These are phyloP conservation scores for Actias luna DNA, from an alignment of 2,888 invertebrate genomes.

Conservation along the genomic window DNA sequence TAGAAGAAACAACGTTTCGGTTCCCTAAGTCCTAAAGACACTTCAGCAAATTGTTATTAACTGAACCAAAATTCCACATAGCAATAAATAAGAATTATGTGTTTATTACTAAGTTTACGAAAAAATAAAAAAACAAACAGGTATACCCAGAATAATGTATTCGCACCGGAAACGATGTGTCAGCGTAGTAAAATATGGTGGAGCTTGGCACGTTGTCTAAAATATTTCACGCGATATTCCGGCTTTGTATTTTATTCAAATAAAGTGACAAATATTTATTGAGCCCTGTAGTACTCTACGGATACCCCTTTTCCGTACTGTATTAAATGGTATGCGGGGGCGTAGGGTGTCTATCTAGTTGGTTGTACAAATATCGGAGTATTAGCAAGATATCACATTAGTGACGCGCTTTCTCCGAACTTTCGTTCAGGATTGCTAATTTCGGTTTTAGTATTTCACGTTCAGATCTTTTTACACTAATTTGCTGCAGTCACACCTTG, in stretches of 20 bases:
- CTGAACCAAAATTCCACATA: no score
- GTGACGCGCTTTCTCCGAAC: conserved; percentile 10
- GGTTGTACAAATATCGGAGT: conserved; percentile 27
- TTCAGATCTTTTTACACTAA: neutral
- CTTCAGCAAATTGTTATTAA: no score
- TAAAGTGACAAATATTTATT: conserved; percentile 17
- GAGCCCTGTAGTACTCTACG: conserved; percentile 1
- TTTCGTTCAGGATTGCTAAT: neutral
- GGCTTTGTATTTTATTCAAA: conserved; percentile 24
- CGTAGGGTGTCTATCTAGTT: conserved; percentile 15
- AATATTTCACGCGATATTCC: conserved; percentile 19
- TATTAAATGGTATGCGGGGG: neutral
- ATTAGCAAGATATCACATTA: conserved; percentile 15
- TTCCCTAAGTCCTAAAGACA: no score
- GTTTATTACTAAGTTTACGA: neutral
- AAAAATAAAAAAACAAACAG: neutral
- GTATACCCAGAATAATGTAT: neutral
- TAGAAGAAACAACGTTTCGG: no score
- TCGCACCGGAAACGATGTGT: neutral
- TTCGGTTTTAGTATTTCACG: neutral
- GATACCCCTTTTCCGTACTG: neutral
- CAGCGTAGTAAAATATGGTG: conserved; percentile 11
- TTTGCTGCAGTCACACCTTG: neutral
- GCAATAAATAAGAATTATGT: no score
- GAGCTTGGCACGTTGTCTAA: conserved; percentile 17